These are phyloP conservation scores for Tokudaia muenninki DNA, from an alignment of 2,797 vertebrate species.

Conservation along the genomic window DNA sequence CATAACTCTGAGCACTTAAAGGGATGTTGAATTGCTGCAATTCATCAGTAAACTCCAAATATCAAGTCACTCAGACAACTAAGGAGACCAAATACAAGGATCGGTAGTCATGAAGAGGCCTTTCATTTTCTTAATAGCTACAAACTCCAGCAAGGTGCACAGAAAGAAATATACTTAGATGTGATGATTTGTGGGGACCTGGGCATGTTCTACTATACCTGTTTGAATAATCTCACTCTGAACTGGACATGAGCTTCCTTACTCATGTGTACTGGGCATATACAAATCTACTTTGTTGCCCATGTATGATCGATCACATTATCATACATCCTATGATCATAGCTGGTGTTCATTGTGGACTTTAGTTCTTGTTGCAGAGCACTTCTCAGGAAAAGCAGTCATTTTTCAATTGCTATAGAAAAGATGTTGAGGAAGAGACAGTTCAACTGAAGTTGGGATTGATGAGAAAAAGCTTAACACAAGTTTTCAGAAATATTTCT, in stretches of 20 bases:
- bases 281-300: too few species aligned
- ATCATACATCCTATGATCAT: not conserved
- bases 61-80: not conserved
- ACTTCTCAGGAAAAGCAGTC: not conserved
- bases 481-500: not conserved
- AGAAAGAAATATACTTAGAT: not conserved
- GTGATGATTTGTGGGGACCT: too few species aligned
- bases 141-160: not conserved
- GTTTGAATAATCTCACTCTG: not conserved
- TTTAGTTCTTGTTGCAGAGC: fast-evolving
- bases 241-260: not conserved
- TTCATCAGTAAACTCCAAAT: not conserved
- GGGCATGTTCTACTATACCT: not conserved
- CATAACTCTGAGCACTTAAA: not conserved
- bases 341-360: not conserved
- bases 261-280: too few species aligned
- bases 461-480: not conserved
- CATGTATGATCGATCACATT: too few species aligned
- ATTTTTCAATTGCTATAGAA: not conserved
- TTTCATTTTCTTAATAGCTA: not conserved
- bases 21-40: not conserved
- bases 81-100: not conserved
- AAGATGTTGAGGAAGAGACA: not conserved
- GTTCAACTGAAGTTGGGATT: not conserved
- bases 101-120: not conserved